These are phyloP conservation scores for Tillus elongatus DNA, from an alignment of 2,888 invertebrate genomes.

Conservation along the genomic window DNA sequence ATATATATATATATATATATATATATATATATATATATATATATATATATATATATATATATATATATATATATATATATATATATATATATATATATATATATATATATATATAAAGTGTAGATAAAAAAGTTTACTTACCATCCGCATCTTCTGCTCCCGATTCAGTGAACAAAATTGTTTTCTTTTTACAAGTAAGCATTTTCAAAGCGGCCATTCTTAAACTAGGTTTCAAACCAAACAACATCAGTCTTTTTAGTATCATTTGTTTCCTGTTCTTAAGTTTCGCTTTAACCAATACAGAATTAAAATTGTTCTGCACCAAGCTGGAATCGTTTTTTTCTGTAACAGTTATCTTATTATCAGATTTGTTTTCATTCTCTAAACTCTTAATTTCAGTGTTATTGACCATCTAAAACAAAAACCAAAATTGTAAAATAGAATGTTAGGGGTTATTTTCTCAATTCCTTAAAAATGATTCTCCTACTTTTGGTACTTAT, in stretches of 20 bases:
- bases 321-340: conserved; percentile 25
- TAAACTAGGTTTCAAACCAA: conserved; percentile 39
- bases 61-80: too few species aligned
- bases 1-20: too few species aligned
- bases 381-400: neutral
- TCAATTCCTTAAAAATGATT: too few species aligned
- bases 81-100: too few species aligned
- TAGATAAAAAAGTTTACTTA: conserved; percentile 11
- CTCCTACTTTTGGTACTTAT: too few species aligned
- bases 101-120: too few species aligned
- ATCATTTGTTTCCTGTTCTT: conserved; percentile 38
- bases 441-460: too few species aligned
- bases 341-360: conserved; percentile 35
- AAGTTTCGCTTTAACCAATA: conserved; percentile 36
- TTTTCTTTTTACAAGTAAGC: conserved; percentile 38
- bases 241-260: conserved; percentile 37
- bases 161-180: conserved; percentile 29
- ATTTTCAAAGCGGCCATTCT: conserved; percentile 40
- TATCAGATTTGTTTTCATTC: conserved; percentile 26
- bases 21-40: too few species aligned
- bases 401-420: conserved; percentile 1
- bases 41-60: too few species aligned
- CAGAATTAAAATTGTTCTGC: conserved; percentile 29
- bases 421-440: too few species aligned
- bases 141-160: conserved; percentile 30